A percentile compares a stretch with the other conserved stretches of the same genome.
Evolutionary conservation across 2,888 invertebrate species (phyloP).

Genomic region (Anthrax anthrax): DNA sequence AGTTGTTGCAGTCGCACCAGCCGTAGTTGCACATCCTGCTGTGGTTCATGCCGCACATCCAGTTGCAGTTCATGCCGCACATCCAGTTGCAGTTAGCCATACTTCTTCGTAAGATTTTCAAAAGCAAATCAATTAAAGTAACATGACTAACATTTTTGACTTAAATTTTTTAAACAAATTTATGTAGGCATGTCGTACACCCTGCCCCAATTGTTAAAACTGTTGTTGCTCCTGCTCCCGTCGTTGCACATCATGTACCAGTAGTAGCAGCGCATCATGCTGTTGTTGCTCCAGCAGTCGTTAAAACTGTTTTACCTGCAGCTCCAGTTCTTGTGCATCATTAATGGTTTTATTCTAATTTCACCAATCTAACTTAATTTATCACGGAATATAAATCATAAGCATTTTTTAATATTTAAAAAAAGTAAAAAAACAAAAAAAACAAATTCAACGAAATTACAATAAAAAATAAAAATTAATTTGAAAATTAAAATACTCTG

Average conservation of each 20-base stretch:
- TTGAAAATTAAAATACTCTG: no score
- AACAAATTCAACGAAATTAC: no score
- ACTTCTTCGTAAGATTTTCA: slow-evolving; percentile 8
- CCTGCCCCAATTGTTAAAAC: slow-evolving; percentile 29
- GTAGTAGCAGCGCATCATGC: slow-evolving; percentile 14
- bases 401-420: no score
- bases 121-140: background rate
- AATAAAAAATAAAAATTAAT: no score
- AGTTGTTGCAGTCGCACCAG: slow-evolving; percentile 21
- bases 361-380: background rate
- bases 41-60: slow-evolving; percentile 5
- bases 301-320: slow-evolving; percentile 3
- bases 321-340: slow-evolving; percentile 5
- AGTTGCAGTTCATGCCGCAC: slow-evolving; percentile 3
- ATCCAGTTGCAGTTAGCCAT: slow-evolving; percentile 10
- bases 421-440: no score
- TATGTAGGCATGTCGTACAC: slow-evolving; percentile 22
- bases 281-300: slow-evolving; percentile 7
- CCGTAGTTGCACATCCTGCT: slow-evolving; percentile 1
- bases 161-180: background rate
- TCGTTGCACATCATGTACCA: slow-evolving; percentile 21
- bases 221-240: slow-evolving; percentile 16
- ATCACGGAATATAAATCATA: background rate
- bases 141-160: no score
- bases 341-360: background rate